Percentiles rank a stretch among this genome's conserved stretches.
Conservation (phyloP, 2,113 vertebrate genomes). For the Odontophorus gujanensis region DNA sequence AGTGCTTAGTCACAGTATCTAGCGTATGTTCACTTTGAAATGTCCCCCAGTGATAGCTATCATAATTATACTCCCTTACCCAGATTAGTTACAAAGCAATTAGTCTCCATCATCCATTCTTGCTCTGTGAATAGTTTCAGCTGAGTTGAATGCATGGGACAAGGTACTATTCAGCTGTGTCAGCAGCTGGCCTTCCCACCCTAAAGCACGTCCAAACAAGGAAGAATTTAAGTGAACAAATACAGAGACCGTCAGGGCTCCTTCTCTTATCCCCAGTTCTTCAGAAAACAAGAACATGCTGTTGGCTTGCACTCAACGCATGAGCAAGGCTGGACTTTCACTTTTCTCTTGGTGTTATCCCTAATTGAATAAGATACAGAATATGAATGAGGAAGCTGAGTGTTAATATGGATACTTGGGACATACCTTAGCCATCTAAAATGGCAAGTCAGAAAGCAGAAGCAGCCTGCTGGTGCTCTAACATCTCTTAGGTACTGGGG, state of each 20-base stretch:
- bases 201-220: neutral
- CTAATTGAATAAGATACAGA: neutral
- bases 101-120: neutral
- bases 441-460: neutral
- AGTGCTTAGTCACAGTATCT: slow-evolving; percentile 27
- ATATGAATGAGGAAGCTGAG: neutral
- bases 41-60: slow-evolving; percentile 7
- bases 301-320: neutral
- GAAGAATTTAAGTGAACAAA: neutral
- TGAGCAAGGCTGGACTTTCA: neutral
- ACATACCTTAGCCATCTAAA: neutral
- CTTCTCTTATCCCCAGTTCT: neutral
- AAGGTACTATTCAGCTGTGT: neutral
- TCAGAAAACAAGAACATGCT: neutral
- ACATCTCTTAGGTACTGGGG: neutral
- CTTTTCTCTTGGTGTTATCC: neutral
- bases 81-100: neutral
- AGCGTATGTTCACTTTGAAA: slow-evolving; percentile 25
- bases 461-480: neutral
- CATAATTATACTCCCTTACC: slow-evolving; percentile 50
- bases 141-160: neutral
- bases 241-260: neutral
- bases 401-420: neutral
- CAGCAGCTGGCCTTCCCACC: neutral
- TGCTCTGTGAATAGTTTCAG: neutral